phyloP scores from a whole-genome alignment of 2,888 invertebrate genomes.

The Agapostemon virescens region DNA sequence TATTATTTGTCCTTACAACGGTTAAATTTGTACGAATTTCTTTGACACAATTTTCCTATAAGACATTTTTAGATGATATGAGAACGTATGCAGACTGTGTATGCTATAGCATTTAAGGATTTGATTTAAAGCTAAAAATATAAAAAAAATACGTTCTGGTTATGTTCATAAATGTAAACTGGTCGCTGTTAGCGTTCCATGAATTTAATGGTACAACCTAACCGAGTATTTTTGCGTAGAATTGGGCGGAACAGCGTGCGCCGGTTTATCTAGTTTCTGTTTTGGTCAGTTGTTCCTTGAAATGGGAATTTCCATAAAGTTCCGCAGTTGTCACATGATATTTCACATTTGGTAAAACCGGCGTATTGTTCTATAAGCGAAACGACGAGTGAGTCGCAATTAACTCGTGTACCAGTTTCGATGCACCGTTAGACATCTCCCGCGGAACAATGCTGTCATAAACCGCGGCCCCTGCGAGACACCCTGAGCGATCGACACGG shows the following conservation, averaged over 20 bases:
- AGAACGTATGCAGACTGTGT: no score
- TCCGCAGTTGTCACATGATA: not conserved
- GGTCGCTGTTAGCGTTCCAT: not conserved
- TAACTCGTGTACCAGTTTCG: slow-evolving; percentile 17
- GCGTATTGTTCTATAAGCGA: slow-evolving; percentile 12
- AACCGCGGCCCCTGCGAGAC: slow-evolving; percentile 15
- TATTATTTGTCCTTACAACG: no score
- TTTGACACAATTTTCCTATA: no score
- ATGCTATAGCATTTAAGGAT: no score
- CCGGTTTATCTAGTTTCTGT: not conserved
- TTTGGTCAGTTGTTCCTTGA: not conserved
- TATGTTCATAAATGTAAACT: not conserved
- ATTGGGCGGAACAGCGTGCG: not conserved
- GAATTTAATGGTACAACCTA: not conserved
- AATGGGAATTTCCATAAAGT: not conserved
- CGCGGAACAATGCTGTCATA: slow-evolving; percentile 17
- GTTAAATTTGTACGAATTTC: no score
- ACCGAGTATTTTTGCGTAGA: not conserved
- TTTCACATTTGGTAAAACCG: not conserved
- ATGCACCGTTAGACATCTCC: slow-evolving; percentile 15
- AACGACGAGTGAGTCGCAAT: slow-evolving; percentile 7
- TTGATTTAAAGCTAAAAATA: no score
- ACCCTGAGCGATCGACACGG: slow-evolving; percentile 15
- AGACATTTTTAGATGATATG: no score
- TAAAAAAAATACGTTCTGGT: not conserved